Evolutionary conservation across 2,797 vertebrate genomes (phyloP).

Genomic region (Oreochromis grahami): DNA sequence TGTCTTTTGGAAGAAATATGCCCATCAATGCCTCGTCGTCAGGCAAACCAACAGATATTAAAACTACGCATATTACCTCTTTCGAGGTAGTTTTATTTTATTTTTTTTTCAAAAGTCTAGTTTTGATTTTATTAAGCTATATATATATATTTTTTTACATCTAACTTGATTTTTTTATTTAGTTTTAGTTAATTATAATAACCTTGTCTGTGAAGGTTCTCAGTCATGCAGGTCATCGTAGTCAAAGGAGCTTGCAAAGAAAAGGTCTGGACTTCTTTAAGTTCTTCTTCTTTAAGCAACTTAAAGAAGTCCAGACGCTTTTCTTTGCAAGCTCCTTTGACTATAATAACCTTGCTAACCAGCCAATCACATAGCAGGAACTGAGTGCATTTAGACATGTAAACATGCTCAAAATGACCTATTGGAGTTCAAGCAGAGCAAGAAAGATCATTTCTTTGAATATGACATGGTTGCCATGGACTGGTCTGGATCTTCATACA

Average conservation of each 20-base stretch:
- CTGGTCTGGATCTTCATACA: neutral
- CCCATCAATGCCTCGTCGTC: neutral
- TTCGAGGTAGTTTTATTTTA: too few species aligned
- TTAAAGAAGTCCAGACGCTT: too few species aligned
- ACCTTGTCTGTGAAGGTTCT: neutral
- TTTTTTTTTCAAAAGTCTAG: too few species aligned
- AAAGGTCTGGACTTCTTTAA: too few species aligned
- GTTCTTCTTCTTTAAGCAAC: too few species aligned
- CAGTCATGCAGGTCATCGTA: too few species aligned
- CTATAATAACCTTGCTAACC: neutral
- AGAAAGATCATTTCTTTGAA: accelerated
- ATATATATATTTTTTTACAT: neutral
- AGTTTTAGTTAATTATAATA: neutral
- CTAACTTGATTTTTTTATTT: accelerated
- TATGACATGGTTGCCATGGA: neutral
- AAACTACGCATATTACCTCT: too few species aligned
- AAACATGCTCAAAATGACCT: neutral
- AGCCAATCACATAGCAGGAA: neutral
- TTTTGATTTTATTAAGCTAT: neutral
- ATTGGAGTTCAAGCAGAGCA: neutral
- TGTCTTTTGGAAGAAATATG: neutral
- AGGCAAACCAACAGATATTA: too few species aligned
- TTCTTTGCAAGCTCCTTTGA: too few species aligned
- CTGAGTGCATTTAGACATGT: neutral
- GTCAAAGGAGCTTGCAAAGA: too few species aligned